Conservation (phyloP, 2,888 invertebrate genomes). For the Gari tellinella region DNA sequence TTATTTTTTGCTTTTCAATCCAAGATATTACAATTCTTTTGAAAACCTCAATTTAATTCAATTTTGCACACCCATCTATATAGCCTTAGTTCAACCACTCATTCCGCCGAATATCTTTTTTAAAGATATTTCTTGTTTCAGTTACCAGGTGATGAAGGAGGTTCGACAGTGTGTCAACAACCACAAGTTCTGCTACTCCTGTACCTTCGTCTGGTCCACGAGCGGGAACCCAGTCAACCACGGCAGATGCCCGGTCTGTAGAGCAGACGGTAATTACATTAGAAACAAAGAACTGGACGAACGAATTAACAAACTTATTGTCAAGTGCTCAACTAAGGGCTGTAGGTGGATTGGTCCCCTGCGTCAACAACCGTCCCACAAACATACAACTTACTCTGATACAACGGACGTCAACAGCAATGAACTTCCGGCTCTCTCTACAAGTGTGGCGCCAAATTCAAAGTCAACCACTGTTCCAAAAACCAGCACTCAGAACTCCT, state of each 20-base stretch:
- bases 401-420: constrained; percentile 5
- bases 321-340: constrained; percentile 76
- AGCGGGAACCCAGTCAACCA: constrained; percentile 79
- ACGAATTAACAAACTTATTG: constrained; percentile 69
- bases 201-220: constrained; percentile 82
- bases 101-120: too few relatives aligned
- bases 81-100: too few relatives aligned
- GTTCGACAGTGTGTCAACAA: constrained; percentile 79
- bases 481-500: too few relatives aligned
- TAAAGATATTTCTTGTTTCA: constrained; percentile 70
- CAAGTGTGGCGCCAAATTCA: neutral
- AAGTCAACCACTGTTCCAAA: too few relatives aligned
- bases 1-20: too few relatives aligned
- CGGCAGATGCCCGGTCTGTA: constrained; percentile 81
- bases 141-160: constrained; percentile 81
- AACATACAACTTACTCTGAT: constrained; percentile 62
- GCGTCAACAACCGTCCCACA: constrained; percentile 63
- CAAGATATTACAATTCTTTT: too few relatives aligned
- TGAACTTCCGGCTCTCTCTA: constrained; percentile 32
- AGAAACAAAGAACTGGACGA: constrained; percentile 70
- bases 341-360: constrained; percentile 76
- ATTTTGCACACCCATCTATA: too few relatives aligned
- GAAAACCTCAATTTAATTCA: too few relatives aligned
- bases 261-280: constrained; percentile 72
- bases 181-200: constrained; percentile 82